These are phyloP conservation scores for Rousettus madagascariensis DNA, from an alignment of 2,797 vertebrate genomes.

Conservation along the genomic window DNA sequence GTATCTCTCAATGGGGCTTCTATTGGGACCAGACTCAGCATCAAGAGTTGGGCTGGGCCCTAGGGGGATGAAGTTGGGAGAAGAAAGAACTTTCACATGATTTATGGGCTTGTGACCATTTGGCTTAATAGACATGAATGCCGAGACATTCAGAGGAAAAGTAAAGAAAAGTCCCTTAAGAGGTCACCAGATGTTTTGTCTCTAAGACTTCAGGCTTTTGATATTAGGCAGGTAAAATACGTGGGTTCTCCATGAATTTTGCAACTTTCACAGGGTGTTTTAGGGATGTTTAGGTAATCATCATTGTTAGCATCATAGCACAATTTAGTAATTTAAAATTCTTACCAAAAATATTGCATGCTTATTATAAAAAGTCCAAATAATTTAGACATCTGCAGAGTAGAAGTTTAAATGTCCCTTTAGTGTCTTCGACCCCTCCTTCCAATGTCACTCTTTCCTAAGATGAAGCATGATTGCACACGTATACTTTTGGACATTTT, in stretches of 20 bases:
- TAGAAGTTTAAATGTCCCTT: not conserved
- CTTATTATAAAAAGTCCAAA: not conserved
- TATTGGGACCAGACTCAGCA: not conserved
- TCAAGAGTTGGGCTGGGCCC: conserved; percentile 23
- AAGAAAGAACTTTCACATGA: conserved; percentile 64
- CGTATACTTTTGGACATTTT: not conserved
- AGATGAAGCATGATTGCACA: not conserved
- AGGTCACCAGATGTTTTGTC: conserved; percentile 50
- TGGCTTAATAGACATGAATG: conserved; percentile 10
- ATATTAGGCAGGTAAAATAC: not conserved
- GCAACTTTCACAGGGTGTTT: not conserved
- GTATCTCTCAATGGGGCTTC: conserved; percentile 52
- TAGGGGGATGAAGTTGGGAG: not conserved
- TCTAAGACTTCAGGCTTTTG: conserved; percentile 36
- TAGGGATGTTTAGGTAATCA: not conserved
- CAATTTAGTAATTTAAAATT: not conserved
- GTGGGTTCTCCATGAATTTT: conserved; percentile 12
- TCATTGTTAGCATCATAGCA: not conserved
- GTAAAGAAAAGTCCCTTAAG: not conserved
- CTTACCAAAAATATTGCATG: not conserved
- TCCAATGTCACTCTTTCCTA: not conserved
- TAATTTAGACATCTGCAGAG: not conserved
- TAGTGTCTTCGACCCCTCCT: not conserved
- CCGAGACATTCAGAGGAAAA: conserved; percentile 50
- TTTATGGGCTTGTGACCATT: conserved; percentile 53